A percentile compares a stretch with the other conserved stretches of the same genome.
phyloP scores from a whole-genome alignment of 2,113 vertebrate genomes.

The Uria lomvia region DNA sequence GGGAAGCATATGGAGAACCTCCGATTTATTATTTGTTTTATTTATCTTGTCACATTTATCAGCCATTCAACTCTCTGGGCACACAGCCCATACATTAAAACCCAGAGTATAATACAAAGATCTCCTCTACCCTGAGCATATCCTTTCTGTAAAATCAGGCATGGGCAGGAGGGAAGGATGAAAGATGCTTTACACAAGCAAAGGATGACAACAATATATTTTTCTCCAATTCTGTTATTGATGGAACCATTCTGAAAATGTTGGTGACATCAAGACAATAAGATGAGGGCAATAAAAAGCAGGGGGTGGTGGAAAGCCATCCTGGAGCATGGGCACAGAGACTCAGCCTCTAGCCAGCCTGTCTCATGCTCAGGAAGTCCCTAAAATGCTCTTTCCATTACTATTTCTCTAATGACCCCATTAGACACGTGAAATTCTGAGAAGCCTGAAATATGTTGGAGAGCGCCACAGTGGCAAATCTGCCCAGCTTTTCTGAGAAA shows the following conservation, averaged over 20 bases:
- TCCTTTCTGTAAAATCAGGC: conserved; percentile 1
- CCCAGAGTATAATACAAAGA: conserved; percentile 3
- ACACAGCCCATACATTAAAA: conserved; percentile 42
- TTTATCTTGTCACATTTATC: conserved; percentile 61
- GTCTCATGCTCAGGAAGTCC: conserved; percentile 37
- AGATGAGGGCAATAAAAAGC: neutral
- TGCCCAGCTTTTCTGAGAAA: conserved; percentile 14
- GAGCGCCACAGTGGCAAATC: neutral
- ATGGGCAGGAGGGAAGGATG: neutral
- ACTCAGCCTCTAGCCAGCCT: neutral
- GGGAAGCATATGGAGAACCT: conserved; percentile 14
- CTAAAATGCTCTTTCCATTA: conserved; percentile 34
- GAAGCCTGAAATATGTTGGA: neutral
- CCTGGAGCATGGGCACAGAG: neutral
- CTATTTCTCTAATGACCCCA: conserved; percentile 33
- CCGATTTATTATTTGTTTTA: conserved; percentile 55
- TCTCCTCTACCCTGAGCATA: neutral
- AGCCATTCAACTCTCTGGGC: conserved; percentile 29
- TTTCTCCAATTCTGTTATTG: conserved; percentile 14
- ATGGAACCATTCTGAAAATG: conserved; percentile 19
- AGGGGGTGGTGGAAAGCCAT: neutral
- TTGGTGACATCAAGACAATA: conserved; percentile 16
- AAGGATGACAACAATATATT: conserved; percentile 25
- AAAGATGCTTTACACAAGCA: conserved; percentile 10
- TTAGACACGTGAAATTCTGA: conserved; percentile 34